Evolutionary conservation across 2,797 vertebrate genomes (phyloP).

Genomic region (Agapornis canus): DNA sequence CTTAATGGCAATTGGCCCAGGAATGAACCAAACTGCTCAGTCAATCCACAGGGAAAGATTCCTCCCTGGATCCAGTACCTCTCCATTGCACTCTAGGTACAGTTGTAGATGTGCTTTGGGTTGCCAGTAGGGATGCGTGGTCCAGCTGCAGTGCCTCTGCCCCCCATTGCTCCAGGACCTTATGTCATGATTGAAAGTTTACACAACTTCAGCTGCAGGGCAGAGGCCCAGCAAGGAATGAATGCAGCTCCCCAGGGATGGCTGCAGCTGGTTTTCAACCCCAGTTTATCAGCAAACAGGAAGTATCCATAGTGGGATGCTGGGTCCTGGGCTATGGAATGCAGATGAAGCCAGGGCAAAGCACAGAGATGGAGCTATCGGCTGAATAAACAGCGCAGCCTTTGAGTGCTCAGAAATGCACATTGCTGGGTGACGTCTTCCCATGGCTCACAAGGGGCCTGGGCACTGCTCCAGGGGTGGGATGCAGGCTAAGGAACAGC

Average conservation of each 20-base stretch:
- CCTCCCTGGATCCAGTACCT: not conserved
- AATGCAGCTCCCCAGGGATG: not conserved
- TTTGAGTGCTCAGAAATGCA: constrained; percentile 48
- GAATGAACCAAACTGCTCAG: not conserved
- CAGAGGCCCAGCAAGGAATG: not conserved
- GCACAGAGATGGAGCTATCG: not conserved
- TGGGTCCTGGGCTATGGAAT: not conserved
- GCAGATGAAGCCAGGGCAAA: not conserved
- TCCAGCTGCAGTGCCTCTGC: not conserved
- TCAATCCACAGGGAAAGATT: not conserved
- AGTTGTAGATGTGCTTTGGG: not conserved
- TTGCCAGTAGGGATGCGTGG: not conserved
- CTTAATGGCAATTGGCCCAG: not conserved
- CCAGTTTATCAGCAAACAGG: not conserved
- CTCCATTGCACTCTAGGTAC: accelerated
- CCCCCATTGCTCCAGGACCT: not conserved
- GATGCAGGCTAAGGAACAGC: constrained; percentile 19
- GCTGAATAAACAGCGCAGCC: constrained; percentile 36
- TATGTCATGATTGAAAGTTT: constrained; percentile 38
- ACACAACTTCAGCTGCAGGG: constrained; percentile 35
- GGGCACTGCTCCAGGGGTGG: constrained; percentile 3
- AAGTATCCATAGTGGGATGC: not conserved
- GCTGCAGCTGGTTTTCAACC: not conserved
- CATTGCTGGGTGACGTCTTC: constrained; percentile 52
- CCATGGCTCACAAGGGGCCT: constrained; percentile 5